These are phyloP conservation scores for Anarsia innoxiella DNA, from an alignment of 2,888 invertebrate species.

Conservation along the genomic window DNA sequence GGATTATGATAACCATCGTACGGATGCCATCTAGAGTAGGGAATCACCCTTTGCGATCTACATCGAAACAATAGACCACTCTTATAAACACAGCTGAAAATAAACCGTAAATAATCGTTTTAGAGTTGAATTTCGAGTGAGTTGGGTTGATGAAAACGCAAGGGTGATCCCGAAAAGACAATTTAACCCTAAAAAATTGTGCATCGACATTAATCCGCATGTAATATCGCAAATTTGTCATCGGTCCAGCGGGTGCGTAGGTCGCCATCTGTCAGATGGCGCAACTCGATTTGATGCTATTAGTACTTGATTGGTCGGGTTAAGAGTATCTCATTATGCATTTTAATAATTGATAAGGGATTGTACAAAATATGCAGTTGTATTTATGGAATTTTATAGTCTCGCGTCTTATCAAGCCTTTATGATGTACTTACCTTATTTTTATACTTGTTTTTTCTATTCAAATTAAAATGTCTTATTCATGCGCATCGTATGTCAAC, in stretches of 20 bases:
- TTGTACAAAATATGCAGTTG: too few relatives aligned
- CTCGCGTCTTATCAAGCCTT: too few relatives aligned
- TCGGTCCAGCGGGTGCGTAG: constrained; percentile 49
- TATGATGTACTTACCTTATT: too few relatives aligned
- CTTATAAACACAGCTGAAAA: constrained; percentile 22
- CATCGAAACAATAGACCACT: constrained; percentile 38
- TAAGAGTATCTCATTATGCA: too few relatives aligned
- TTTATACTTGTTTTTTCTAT: too few relatives aligned
- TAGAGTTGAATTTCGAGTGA: constrained; percentile 25
- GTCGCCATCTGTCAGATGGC: constrained; percentile 60
- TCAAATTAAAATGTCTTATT: too few relatives aligned
- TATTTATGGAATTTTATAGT: too few relatives aligned
- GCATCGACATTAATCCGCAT: constrained; percentile 72
- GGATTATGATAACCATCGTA: constrained; percentile 75
- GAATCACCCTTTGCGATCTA: constrained; percentile 72
- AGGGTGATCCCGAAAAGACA: constrained; percentile 68
- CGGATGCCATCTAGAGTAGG: constrained; percentile 69
- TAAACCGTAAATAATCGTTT: constrained; percentile 20
- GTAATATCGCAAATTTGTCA: constrained; percentile 75
- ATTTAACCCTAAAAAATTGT: constrained; percentile 74
- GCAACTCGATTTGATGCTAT: constrained; percentile 64
- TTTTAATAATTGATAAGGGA: too few relatives aligned
- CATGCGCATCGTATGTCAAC: too few relatives aligned
- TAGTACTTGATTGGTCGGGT: constrained; percentile 26
- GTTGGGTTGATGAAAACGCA: constrained; percentile 20